Evolutionary conservation across 2,888 invertebrate species (phyloP).

Genomic region (Agonum fuliginosum): DNA sequence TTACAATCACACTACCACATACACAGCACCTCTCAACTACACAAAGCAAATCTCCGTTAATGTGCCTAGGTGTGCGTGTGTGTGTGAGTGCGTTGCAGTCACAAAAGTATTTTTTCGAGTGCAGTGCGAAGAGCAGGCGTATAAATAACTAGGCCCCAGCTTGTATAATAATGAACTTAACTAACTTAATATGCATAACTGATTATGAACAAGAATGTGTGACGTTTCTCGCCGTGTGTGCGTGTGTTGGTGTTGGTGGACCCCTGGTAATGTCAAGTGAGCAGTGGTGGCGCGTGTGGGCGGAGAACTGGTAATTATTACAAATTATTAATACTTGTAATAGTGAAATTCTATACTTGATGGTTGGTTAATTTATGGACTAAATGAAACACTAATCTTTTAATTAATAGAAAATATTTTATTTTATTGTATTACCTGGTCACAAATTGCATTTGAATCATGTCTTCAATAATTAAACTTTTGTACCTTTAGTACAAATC

Average conservation of each 20-base stretch:
- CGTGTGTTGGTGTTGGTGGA: slow-evolving; percentile 30
- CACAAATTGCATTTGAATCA: no score
- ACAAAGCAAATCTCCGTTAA: slow-evolving; percentile 5
- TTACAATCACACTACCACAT: slow-evolving; percentile 56
- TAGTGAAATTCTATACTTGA: no score
- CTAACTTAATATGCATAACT: slow-evolving; percentile 73
- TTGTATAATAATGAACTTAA: slow-evolving; percentile 72
- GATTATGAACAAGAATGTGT: slow-evolving; percentile 71
- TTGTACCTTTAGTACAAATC: no score
- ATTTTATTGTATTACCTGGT: no score
- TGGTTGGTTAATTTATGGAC: no score
- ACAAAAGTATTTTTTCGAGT: slow-evolving; percentile 29
- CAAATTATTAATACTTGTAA: not conserved
- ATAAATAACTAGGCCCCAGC: slow-evolving; percentile 57
- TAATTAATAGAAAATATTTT: no score
- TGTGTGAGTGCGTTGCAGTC: slow-evolving; percentile 19
- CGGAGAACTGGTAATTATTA: not conserved
- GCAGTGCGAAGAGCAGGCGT: slow-evolving; percentile 61
- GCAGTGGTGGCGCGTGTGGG: slow-evolving; percentile 12
- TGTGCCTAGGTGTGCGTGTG: not conserved
- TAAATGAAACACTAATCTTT: no score
- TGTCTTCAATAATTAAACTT: no score
- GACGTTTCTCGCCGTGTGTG: slow-evolving; percentile 55
- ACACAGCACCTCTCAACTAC: not conserved
- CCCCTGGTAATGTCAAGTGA: not conserved